These are phyloP conservation scores for Scortum barcoo DNA, from an alignment of 2,113 vertebrate genomes.

Conservation along the genomic window DNA sequence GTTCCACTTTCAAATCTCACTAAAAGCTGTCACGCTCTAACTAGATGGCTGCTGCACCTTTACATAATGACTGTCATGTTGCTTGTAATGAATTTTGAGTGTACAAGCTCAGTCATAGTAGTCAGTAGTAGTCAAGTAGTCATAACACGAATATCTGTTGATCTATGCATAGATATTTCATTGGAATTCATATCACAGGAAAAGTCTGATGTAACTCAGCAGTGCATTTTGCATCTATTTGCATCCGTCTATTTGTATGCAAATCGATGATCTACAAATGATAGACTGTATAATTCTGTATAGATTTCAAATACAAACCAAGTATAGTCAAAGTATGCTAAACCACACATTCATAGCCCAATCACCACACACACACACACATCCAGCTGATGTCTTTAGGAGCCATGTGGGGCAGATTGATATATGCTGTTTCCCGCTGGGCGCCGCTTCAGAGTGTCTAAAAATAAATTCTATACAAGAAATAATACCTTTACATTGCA, in stretches of 20 bases:
- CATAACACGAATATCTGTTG: not conserved
- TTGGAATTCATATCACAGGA: not conserved
- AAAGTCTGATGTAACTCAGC: not conserved
- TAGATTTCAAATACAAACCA: not conserved
- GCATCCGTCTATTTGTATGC: not conserved
- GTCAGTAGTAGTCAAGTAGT: not conserved
- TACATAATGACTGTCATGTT: not conserved
- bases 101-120: too few relatives aligned
- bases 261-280: conserved; percentile 4
- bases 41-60: not conserved
- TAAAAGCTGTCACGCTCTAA: not conserved
- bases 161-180: conserved; percentile 1
- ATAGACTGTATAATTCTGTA: not conserved
- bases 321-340: too few relatives aligned
- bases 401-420: conserved; percentile 9
- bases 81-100: conserved; percentile 10
- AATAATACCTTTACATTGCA: not conserved
- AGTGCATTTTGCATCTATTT: not conserved
- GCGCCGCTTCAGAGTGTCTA: not conserved
- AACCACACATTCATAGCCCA: not conserved
- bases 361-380: not conserved
- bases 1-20: conserved; percentile 3
- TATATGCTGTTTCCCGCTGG: conserved; percentile 2
- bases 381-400: not conserved
- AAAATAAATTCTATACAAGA: not conserved